Conservation (phyloP, 2,113 vertebrate genomes). For the Jacana jacana region DNA sequence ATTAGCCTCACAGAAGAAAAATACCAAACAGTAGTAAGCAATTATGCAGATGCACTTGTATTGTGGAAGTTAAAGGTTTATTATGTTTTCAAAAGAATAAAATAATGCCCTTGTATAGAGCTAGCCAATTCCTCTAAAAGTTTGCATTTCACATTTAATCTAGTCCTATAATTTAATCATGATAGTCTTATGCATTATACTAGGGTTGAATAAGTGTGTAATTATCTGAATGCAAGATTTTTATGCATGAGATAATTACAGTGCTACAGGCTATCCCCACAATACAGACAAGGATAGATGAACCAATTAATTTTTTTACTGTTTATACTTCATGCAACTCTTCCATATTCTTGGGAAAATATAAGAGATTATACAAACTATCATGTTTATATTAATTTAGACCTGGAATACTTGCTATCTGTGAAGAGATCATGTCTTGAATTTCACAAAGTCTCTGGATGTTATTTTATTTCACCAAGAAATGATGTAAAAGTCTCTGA, state of each 20-base stretch:
- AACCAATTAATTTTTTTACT: not conserved
- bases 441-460: not conserved
- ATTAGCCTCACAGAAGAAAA: not conserved
- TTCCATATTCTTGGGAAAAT: not conserved
- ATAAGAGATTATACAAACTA: not conserved
- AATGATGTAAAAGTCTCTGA: not conserved
- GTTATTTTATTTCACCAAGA: not conserved
- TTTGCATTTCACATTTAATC: slow-evolving; percentile 44
- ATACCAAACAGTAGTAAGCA: not conserved
- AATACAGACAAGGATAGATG: not conserved
- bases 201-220: slow-evolving; percentile 19
- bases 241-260: slow-evolving; percentile 30
- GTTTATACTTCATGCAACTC: not conserved
- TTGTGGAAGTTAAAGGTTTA: slow-evolving; percentile 17
- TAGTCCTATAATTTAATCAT: slow-evolving; percentile 16
- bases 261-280: not conserved
- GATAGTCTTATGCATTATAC: not conserved
- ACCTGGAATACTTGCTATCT: not conserved
- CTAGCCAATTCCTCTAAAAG: slow-evolving; percentile 16
- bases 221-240: slow-evolving; percentile 44
- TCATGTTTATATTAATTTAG: not conserved
- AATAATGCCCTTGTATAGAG: not conserved
- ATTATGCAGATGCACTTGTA: slow-evolving; percentile 2
- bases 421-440: not conserved
- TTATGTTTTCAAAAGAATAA: slow-evolving; percentile 22